These are phyloP conservation scores for Chiloscyllium plagiosum DNA, from an alignment of 2,113 vertebrate genomes.

Conservation along the genomic window DNA sequence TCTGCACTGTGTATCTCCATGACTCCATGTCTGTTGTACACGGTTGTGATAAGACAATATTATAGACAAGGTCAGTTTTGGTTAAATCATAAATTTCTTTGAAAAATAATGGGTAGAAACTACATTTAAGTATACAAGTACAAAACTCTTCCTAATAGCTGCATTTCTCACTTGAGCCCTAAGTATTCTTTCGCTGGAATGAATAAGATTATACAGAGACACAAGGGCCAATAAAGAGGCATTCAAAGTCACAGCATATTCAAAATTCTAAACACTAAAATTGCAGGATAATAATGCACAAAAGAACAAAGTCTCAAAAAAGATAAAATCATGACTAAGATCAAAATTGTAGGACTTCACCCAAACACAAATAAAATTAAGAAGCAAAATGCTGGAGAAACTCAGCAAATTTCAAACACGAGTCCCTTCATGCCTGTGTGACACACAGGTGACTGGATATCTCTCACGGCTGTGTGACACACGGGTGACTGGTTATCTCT, in stretches of 20 bases:
- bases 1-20: too few relatives aligned
- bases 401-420: too few relatives aligned
- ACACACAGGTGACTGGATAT: too few relatives aligned
- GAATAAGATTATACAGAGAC: not conserved
- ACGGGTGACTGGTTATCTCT: too few relatives aligned
- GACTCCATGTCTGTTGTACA: not conserved
- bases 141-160: not conserved
- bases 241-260: not conserved
- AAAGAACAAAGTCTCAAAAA: not conserved
- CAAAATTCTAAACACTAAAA: not conserved
- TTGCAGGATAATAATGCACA: not conserved
- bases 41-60: not conserved
- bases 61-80: not conserved
- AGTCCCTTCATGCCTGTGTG: too few relatives aligned
- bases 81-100: not conserved
- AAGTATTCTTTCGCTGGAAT: not conserved
- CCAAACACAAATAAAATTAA: not conserved
- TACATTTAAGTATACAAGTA: not conserved
- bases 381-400: not conserved
- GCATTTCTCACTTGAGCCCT: not conserved
- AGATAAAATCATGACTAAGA: not conserved
- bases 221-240: not conserved
- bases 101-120: not conserved
- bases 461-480: too few relatives aligned
- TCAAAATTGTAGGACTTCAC: not conserved